Evolutionary conservation across 2,888 invertebrate species (phyloP), one percentile per base, ranked within the genome.

Genomic region (Mesorhabditis sp.): DNA sequence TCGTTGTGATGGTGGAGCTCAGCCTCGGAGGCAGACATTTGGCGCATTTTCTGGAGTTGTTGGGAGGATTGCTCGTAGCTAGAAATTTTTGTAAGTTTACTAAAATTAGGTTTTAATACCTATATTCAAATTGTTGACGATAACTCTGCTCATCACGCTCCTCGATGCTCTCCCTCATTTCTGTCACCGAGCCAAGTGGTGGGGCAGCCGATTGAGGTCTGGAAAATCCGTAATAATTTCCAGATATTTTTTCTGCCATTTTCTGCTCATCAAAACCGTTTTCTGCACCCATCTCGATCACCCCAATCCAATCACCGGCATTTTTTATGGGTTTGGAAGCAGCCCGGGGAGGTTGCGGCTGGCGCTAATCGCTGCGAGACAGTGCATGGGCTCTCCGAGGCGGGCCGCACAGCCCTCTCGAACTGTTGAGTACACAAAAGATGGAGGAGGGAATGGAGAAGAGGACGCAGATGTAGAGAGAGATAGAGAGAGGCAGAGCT

Each of bases 21-120:
- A 5, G 77, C 71, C 64, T 80, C 80, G 3, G 79, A 79, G 4
- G 77, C 73, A 43, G 76, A 77, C 62, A 78, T 73, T n/a, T 73
- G 67, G 4, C 72, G 70, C 71, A 74, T 72, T 45, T 71, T 61
- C 41, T 62, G 42, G 43, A 74, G 64, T 28, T 10, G 15, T 42
- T 68, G 10, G 13, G 67, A 61, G 15, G 67, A 67, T 5, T 50
- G 43, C 15, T 67, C 43, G 13, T 67, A 41, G 15, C 15, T 41
- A 13, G n/a, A 58, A 50, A 4, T 61, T 4, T 58, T 45, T 45
- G 42, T 15, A 45, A 58, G 42, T 65, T 50, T 65, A 69, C 63
- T 42, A 73, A 68, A 45, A 65, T 28, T 2, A 28, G 28, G 43
- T n/a, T 73, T 45, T 13, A 61, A 65, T 73, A 67, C 44, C 70